phyloP scores from a whole-genome alignment of 2,797 vertebrate species.

The Phaenicophaeus curvirostris region DNA sequence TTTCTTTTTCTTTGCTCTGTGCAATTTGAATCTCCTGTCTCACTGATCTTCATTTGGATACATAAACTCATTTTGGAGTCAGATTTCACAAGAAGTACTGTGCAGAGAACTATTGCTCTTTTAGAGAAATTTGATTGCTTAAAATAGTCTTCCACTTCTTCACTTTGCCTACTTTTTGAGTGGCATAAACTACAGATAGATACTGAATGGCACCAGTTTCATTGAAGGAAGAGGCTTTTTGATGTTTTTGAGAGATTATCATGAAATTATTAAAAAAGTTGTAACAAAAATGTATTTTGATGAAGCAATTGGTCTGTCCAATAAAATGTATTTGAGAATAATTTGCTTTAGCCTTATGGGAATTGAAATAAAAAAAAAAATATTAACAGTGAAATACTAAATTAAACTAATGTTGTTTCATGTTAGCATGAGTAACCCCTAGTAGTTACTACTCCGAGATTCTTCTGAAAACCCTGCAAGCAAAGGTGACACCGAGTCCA shows the following conservation, averaged over 20 bases:
- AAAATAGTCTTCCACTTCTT: background rate
- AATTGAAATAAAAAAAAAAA: background rate
- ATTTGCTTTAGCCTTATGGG: background rate
- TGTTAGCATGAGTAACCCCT: background rate
- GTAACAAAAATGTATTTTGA: background rate
- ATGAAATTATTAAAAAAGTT: background rate
- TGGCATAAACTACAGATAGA: background rate
- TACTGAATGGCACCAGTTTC: background rate
- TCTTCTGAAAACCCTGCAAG: background rate
- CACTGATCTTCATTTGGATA: background rate
- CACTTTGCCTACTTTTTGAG: background rate
- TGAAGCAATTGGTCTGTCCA: background rate
- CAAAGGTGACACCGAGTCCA: background rate
- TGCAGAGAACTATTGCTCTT: background rate
- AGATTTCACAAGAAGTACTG: background rate
- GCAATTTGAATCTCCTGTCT: background rate
- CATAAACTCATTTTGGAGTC: background rate
- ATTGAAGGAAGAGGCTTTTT: background rate
- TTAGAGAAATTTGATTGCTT: background rate
- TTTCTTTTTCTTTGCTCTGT: background rate
- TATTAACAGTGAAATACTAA: background rate
- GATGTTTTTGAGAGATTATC: background rate
- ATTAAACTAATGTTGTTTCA: background rate
- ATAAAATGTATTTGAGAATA: background rate
- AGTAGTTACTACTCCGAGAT: background rate